These are phyloP conservation scores for Hipposideros armiger DNA, from an alignment of 2,113 vertebrate species.

Conservation along the genomic window DNA sequence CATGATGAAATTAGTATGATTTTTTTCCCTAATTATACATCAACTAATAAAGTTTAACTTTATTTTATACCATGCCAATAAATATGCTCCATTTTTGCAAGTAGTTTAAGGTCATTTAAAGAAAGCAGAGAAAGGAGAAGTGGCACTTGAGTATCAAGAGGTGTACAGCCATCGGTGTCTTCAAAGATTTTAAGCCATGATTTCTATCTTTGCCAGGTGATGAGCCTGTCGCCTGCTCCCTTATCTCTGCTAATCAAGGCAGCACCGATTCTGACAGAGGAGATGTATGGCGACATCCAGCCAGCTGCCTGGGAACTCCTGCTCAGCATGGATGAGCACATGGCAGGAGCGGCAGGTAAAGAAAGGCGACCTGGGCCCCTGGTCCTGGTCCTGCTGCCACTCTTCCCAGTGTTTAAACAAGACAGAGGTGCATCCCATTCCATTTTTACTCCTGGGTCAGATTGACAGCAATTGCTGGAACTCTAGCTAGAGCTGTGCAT, in stretches of 20 bases:
- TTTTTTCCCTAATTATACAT: not conserved
- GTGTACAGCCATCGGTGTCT: not conserved
- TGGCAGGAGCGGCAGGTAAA: slow-evolving; percentile 98
- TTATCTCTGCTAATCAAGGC: slow-evolving; percentile 98
- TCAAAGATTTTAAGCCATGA: not conserved
- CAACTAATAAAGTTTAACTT: not conserved
- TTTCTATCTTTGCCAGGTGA: slow-evolving; percentile 89
- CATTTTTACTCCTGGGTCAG: not conserved
- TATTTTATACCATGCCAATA: not conserved
- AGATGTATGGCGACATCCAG: slow-evolving; percentile 99
- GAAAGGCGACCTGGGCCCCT: slow-evolving; percentile 69
- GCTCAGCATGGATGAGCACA: slow-evolving; percentile 98
- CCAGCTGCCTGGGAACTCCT: slow-evolving; percentile 98
- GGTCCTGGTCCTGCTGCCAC: no score
- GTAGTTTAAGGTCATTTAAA: slow-evolving; percentile 6
- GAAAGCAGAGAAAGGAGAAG: not conserved
- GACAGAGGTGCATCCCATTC: not conserved
- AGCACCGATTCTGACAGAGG: slow-evolving; percentile 96
- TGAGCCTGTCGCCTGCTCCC: slow-evolving; percentile 97
- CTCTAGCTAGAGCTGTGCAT: not conserved
- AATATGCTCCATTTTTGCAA: not conserved
- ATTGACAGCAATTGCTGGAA: not conserved
- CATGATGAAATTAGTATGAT: not conserved
- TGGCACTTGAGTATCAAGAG: not conserved
- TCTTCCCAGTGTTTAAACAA: not conserved